Percentiles rank a stretch among this genome's conserved stretches.
These are phyloP conservation scores for Elephas maximus DNA, from an alignment of 2,113 vertebrate species.

Conservation along the genomic window DNA sequence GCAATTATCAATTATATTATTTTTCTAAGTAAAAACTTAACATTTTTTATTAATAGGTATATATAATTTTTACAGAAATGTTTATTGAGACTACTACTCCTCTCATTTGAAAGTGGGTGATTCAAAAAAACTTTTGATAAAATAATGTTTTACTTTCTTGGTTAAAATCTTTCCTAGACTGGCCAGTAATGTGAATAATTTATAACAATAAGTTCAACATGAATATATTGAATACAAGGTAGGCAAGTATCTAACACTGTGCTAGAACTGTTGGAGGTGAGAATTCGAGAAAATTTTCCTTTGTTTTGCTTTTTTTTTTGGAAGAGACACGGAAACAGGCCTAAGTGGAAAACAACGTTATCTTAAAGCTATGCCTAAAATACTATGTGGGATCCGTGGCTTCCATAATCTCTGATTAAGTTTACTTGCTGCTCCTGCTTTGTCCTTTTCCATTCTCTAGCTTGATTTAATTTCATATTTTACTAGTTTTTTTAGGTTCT, in stretches of 20 bases:
- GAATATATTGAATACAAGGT: background rate
- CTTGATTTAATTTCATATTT: background rate
- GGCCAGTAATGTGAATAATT: background rate
- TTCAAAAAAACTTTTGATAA: background rate
- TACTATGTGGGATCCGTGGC: background rate
- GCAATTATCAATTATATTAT: constrained; percentile 4
- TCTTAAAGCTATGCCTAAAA: background rate
- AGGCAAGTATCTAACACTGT: background rate
- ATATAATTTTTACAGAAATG: background rate
- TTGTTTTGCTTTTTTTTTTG: background rate
- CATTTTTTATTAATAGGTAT: background rate
- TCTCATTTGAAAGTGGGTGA: constrained; percentile 41
- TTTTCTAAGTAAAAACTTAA: background rate
- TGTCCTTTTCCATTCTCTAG: background rate
- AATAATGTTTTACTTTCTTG: constrained; percentile 34
- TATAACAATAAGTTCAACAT: background rate
- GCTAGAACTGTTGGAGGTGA: background rate
- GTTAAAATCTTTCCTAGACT: constrained; percentile 22
- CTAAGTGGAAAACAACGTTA: background rate
- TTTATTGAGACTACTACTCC: background rate
- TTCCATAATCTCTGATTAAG: background rate
- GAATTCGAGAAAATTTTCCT: background rate
- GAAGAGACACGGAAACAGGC: background rate
- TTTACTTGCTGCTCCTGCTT: background rate
- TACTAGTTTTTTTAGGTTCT: background rate